Evolutionary conservation across 2,797 vertebrate species (phyloP), one percentile per base, ranked within the genome.

Genomic region (Novumbra hubbsi): DNA sequence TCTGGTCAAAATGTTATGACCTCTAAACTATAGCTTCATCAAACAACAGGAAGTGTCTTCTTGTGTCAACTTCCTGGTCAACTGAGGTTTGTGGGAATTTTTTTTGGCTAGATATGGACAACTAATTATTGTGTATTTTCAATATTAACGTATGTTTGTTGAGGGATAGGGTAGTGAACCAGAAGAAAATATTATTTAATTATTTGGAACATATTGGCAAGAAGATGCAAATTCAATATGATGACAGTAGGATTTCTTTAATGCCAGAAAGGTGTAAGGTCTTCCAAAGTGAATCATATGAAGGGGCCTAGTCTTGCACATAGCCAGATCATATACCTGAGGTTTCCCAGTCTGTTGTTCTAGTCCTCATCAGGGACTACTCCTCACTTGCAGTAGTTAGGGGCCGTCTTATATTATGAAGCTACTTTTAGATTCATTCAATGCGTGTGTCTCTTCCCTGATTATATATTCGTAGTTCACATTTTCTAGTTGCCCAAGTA

Each of bases 41-140:
- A 81, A 84, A 85, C 1, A 38, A 38, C 87, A 88, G 84, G 88
- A 90, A 83, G 77, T 78, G 38, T 5, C 49, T 16, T 34, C 74
- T 74, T 49, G 62, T 50, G 45, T 32, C 81, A 85, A 83, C 74
- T 73, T 78, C 70, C 64, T 73, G 27, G 9, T 71, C 78, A 70
- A 17, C 81, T 72, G 70, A 70, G 80, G 68, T 4, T 4, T 28
- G 9, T 38, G 68, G 75, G 76, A 73, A 75, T 1, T 3, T 82
- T 74, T 71, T 81, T 1, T 4, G 0, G 1, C 49, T 55, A 21
- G 73, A 49, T 16, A 38, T 73, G 64, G 50, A 65, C 80, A 81
- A 77, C 45, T 75, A 75, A 84, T 2, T 16, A 11, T 14, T 76
- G 48, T 85, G 80, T 84, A 85, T 1, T 72, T 24, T 75, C 84